Percentiles rank a stretch among this genome's conserved stretches.
Evolutionary conservation across 2,797 vertebrate genomes (phyloP).

Genomic region (Acipenser transmontanus): DNA sequence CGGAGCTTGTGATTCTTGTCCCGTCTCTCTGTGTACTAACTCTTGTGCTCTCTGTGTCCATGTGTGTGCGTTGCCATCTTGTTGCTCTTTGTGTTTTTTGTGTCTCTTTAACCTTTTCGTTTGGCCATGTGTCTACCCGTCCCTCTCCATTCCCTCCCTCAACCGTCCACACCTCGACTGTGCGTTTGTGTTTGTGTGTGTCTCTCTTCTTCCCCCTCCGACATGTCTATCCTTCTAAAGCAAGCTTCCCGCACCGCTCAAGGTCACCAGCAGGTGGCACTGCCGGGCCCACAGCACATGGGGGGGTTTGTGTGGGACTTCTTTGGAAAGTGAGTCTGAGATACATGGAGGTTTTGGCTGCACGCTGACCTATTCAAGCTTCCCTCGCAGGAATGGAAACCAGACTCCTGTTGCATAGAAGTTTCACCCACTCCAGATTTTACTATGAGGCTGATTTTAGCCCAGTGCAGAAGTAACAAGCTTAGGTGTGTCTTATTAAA

Average conservation of each 20-base stretch:
- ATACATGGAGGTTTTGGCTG: background rate
- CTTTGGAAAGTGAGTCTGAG: slow-evolving; percentile 71
- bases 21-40: background rate
- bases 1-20: background rate
- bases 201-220: slow-evolving; percentile 35
- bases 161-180: background rate
- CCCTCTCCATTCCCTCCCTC: background rate
- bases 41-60: background rate
- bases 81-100: background rate
- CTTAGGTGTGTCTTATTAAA: no score
- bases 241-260: slow-evolving; percentile 44
- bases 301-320: slow-evolving; percentile 74
- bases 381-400: slow-evolving; percentile 4
- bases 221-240: slow-evolving; percentile 29
- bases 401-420: no score
- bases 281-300: slow-evolving; percentile 52
- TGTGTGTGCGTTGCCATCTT: background rate
- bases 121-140: background rate
- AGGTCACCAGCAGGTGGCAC: slow-evolving; percentile 50
- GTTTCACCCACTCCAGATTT: no score
- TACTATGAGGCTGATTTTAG: no score
- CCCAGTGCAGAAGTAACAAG: no score
- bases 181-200: slow-evolving; percentile 19
- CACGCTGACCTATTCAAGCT: slow-evolving; percentile 18
- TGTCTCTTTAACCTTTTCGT: background rate